phyloP scores from a whole-genome alignment of 1,140 invertebrate genomes.

The Sitodiplosis mosellana region DNA sequence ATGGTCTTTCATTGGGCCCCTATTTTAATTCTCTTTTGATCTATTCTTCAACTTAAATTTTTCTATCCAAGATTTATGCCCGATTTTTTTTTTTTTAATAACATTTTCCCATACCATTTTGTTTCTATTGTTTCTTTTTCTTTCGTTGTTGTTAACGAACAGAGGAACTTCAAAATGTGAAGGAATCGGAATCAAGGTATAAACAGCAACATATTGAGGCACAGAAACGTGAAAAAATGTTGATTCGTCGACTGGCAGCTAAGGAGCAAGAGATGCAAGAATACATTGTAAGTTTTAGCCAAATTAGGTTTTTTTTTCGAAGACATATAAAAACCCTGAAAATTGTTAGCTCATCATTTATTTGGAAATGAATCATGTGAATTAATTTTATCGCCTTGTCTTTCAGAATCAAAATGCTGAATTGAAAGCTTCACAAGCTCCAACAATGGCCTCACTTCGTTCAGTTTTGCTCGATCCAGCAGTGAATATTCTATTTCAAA shows the following conservation, averaged over 20 bases:
- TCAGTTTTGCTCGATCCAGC: conserved; percentile 83
- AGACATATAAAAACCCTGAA: background rate
- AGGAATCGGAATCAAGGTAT: conserved; percentile 63
- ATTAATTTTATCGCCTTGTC: conserved; percentile 6
- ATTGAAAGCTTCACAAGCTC: conserved; percentile 64
- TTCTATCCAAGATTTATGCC: background rate
- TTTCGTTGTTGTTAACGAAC: conserved; percentile 7
- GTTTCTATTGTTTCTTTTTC: too few relatives aligned
- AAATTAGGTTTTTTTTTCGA: background rate
- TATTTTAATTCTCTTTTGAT: too few relatives aligned
- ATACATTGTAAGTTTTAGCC: conserved; percentile 63
- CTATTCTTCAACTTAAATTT: too few relatives aligned
- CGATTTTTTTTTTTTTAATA: background rate
- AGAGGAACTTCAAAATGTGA: conserved; percentile 55
- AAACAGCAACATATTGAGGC: conserved; percentile 68
- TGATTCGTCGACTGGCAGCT: conserved; percentile 73
- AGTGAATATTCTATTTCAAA: conserved; percentile 84
- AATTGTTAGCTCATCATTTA: conserved; percentile 1
- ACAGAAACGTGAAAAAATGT: conserved; percentile 73
- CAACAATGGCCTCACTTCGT: conserved; percentile 54
- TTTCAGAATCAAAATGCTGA: conserved; percentile 79
- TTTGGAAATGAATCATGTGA: background rate
- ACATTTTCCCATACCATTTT: too few relatives aligned
- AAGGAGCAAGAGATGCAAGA: conserved; percentile 96
- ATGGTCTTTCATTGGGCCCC: background rate